phyloP scores from a whole-genome alignment of 2,888 invertebrate species.

The Diaphora mendica region DNA sequence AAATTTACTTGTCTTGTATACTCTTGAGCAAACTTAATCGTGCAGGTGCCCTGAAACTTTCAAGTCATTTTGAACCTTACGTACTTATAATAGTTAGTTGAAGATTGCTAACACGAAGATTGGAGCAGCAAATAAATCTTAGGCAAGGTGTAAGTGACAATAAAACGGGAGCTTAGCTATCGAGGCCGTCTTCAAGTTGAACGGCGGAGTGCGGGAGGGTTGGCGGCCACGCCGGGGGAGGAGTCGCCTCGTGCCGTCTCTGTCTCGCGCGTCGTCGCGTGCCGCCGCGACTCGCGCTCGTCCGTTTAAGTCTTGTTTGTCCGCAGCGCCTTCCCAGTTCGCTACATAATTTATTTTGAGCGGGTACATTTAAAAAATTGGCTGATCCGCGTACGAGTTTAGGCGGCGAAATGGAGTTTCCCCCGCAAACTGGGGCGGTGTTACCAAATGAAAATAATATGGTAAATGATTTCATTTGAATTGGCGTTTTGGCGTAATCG shows the following conservation, averaged over 20 bases:
- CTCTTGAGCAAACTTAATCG: constrained; percentile 51
- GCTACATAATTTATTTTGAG: constrained; percentile 85
- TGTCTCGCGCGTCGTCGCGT: constrained; percentile 55
- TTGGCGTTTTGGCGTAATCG: constrained; percentile 74
- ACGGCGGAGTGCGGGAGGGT: constrained; percentile 54
- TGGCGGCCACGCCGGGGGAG: constrained; percentile 54
- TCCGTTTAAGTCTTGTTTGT: constrained; percentile 83
- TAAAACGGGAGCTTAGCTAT: constrained; percentile 84
- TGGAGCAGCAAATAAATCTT: constrained; percentile 74
- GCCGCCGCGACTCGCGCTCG: constrained; percentile 64
- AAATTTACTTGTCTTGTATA: constrained; percentile 77
- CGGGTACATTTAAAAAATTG: constrained; percentile 86
- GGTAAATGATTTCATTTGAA: constrained; percentile 75
- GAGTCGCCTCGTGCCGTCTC: constrained; percentile 66
- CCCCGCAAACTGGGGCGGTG: constrained; percentile 54
- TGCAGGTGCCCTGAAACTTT: constrained; percentile 31
- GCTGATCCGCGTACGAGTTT: constrained; percentile 74
- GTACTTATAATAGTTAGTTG: constrained; percentile 42
- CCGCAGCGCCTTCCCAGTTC: constrained; percentile 74
- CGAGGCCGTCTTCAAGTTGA: constrained; percentile 84
- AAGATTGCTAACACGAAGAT: constrained; percentile 55
- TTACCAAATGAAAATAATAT: constrained; percentile 76
- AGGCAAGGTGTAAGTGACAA: constrained; percentile 84
- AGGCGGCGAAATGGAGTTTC: constrained; percentile 79
- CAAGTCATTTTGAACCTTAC: constrained; percentile 55